Evolutionary conservation across 2,797 vertebrate species (phyloP).

Genomic region (Scolopax bukidnonensis): DNA sequence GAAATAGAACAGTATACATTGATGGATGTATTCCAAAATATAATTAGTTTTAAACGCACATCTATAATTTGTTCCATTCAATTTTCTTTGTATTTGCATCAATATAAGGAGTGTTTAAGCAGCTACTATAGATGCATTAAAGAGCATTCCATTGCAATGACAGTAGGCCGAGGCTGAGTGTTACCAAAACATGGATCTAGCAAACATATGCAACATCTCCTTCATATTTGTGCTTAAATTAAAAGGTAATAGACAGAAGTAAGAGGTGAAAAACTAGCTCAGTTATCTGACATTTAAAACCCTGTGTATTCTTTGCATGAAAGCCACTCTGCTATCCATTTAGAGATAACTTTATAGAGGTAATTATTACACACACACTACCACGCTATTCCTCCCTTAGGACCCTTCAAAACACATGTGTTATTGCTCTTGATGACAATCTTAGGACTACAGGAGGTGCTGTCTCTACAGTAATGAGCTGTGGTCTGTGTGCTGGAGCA

Average conservation of each 20-base stretch:
- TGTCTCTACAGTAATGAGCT: background rate
- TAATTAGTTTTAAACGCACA: background rate
- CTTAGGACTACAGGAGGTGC: background rate
- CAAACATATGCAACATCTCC: background rate
- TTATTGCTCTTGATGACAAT: background rate
- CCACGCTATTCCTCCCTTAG: background rate
- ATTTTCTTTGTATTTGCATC: background rate
- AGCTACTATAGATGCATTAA: background rate
- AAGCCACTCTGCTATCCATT: background rate
- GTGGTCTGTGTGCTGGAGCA: background rate
- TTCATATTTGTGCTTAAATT: background rate
- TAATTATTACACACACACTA: background rate
- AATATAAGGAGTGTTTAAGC: background rate
- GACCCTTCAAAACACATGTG: background rate
- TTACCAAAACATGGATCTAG: background rate
- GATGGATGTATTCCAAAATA: background rate
- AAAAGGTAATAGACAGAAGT: background rate
- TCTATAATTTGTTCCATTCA: background rate
- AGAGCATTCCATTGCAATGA: background rate
- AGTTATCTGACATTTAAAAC: background rate
- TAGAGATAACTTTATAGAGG: background rate
- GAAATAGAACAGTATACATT: background rate
- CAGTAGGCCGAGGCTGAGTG: background rate
- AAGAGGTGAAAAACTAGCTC: background rate
- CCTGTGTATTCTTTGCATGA: background rate